Percentiles rank a stretch among this genome's conserved stretches.
These are phyloP conservation scores for Acipenser transmontanus DNA, from an alignment of 2,797 vertebrate genomes.

Conservation along the genomic window DNA sequence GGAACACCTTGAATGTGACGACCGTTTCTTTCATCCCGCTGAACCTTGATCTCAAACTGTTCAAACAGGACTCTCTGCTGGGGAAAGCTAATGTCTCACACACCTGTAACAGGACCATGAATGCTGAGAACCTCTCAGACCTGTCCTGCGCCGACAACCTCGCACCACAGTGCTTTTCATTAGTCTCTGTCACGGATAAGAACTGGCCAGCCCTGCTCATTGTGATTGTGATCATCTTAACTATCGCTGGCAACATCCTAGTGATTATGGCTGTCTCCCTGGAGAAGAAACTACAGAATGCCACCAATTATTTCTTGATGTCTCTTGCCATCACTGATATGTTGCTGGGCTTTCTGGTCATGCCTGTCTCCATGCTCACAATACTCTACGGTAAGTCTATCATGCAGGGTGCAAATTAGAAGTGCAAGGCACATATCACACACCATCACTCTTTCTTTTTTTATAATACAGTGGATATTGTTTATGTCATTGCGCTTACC, in stretches of 20 bases:
- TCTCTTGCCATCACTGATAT: slow-evolving; percentile 93
- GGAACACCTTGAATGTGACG: slow-evolving; percentile 46
- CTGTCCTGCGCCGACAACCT: slow-evolving; percentile 43
- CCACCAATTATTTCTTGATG: slow-evolving; percentile 97
- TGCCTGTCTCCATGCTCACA: slow-evolving; percentile 93
- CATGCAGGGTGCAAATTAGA: too few species aligned
- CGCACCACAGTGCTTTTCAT: slow-evolving; percentile 33
- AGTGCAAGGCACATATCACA: too few species aligned
- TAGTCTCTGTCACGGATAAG: slow-evolving; percentile 57
- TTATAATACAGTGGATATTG: too few species aligned
- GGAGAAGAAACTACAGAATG: slow-evolving; percentile 96
- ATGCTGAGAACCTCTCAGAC: slow-evolving; percentile 48
- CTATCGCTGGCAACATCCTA: slow-evolving; percentile 90
- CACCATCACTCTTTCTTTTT: too few species aligned
- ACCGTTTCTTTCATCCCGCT: slow-evolving; percentile 49
- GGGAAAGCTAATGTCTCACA: slow-evolving; percentile 49
- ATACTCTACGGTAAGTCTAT: slow-evolving; percentile 86
- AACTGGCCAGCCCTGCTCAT: slow-evolving; percentile 90
- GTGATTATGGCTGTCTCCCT: slow-evolving; percentile 93
- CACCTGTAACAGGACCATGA: slow-evolving; percentile 43
- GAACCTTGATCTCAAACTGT: slow-evolving; percentile 42
- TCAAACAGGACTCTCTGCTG: slow-evolving; percentile 34
- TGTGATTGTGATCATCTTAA: slow-evolving; percentile 73
- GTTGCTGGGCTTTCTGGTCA: slow-evolving; percentile 91
- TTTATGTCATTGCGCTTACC: too few species aligned